Conservation (phyloP, 2,113 vertebrate species). For the Ariopsis seemanni region DNA sequence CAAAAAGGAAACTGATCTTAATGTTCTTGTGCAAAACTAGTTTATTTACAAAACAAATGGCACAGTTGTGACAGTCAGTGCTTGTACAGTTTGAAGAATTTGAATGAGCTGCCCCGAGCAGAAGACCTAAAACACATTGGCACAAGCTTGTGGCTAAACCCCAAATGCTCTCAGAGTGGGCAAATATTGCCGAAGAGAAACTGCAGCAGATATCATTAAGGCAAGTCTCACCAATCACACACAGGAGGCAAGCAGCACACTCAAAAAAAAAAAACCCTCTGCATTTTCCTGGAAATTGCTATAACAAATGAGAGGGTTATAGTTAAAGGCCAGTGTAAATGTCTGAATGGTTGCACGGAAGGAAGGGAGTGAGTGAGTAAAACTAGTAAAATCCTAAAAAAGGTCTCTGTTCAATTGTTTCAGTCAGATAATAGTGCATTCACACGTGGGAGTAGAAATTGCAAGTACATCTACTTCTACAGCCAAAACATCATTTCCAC, state of each 20-base stretch:
- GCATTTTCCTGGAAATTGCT: constrained; percentile 66
- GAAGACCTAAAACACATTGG: constrained; percentile 63
- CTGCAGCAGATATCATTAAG: constrained; percentile 86
- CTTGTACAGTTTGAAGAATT: constrained; percentile 85
- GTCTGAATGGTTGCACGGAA: constrained; percentile 52
- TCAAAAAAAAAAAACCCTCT: constrained; percentile 51
- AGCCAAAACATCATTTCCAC: constrained; percentile 64
- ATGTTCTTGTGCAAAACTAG: constrained; percentile 90
- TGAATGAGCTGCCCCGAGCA: constrained; percentile 74
- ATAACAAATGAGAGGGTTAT: constrained; percentile 56
- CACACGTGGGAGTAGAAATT: constrained; percentile 38
- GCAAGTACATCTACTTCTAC: constrained; percentile 61
- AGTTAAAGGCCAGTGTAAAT: constrained; percentile 73
- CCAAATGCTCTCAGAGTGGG: constrained; percentile 74
- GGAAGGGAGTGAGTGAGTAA: constrained; percentile 68
- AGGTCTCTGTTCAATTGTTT: constrained; percentile 61
- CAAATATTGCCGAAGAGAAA: constrained; percentile 92
- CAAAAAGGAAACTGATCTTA: neutral
- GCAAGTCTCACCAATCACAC: constrained; percentile 72
- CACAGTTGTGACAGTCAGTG: constrained; percentile 89
- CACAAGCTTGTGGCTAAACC: constrained; percentile 77
- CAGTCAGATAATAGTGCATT: constrained; percentile 45
- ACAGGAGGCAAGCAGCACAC: constrained; percentile 51
- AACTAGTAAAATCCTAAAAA: constrained; percentile 76
- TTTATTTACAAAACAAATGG: constrained; percentile 98